These are phyloP conservation scores for Galeruca laticollis DNA, from an alignment of 2,888 invertebrate genomes.

Conservation along the genomic window DNA sequence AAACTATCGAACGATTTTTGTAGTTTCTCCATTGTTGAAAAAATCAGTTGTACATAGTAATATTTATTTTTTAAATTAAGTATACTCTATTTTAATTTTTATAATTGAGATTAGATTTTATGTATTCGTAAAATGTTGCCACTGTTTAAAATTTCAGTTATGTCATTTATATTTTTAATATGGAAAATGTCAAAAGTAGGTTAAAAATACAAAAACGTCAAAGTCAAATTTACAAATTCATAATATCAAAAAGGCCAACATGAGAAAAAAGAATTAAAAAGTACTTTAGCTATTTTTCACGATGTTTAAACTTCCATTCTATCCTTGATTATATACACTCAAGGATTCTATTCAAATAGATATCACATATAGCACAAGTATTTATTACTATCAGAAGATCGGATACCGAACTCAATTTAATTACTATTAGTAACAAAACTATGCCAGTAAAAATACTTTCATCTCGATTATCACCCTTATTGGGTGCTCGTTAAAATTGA, in stretches of 20 bases:
- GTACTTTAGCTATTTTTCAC: not conserved
- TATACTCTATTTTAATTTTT: not conserved
- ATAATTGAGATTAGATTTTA: not conserved
- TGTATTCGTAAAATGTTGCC: constrained; percentile 7
- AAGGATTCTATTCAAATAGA: not conserved
- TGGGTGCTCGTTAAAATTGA: not conserved
- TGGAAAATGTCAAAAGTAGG: not conserved
- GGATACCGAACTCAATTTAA: too few species aligned
- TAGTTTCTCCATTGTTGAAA: constrained; percentile 54
- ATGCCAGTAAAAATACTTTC: not conserved
- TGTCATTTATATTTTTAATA: constrained; percentile 15
- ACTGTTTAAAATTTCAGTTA: not conserved
- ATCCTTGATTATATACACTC: too few species aligned
- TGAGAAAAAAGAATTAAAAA: not conserved
- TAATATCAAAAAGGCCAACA: not conserved
- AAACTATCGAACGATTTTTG: constrained; percentile 57
- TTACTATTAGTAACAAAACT: too few species aligned
- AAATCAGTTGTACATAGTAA: not conserved
- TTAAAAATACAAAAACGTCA: constrained; percentile 6
- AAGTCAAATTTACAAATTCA: not conserved
- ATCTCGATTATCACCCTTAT: not conserved
- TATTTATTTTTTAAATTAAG: not conserved
- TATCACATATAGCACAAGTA: too few species aligned
- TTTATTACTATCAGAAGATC: too few species aligned
- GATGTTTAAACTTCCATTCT: not conserved